Evolutionary conservation across 2,888 invertebrate species (phyloP).

Genomic region (Cantharis rufa): DNA sequence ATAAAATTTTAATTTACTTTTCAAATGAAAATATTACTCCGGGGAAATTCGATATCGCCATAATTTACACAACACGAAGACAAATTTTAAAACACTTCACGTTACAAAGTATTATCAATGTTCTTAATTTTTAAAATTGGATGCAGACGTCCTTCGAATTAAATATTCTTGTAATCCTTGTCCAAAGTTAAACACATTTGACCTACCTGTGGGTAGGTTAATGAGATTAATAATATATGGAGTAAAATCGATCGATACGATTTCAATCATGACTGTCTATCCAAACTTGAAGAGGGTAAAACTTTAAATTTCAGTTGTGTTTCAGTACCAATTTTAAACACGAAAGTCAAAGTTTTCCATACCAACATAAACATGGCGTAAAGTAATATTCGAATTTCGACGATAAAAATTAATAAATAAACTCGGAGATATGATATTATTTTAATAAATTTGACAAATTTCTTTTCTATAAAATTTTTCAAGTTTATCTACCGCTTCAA

Average conservation of each 20-base stretch:
- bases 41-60: background rate
- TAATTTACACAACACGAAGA: background rate
- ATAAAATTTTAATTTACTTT: background rate
- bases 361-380: too few species aligned
- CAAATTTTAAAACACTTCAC: background rate
- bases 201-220: background rate
- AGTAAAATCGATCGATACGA: background rate
- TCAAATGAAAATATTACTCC: background rate
- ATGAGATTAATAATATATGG: background rate
- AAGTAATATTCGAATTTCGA: too few species aligned
- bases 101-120: background rate
- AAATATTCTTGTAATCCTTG: background rate
- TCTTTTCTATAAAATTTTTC: too few species aligned
- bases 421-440: too few species aligned
- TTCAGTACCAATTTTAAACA: too few species aligned
- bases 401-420: too few species aligned
- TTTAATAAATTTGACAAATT: too few species aligned
- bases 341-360: too few species aligned
- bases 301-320: background rate
- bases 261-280: background rate
- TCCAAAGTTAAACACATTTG: background rate
- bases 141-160: background rate
- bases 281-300: background rate
- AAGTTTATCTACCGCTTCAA: too few species aligned
- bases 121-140: background rate